phyloP scores from a whole-genome alignment of 2,888 invertebrate species.

The Dryobota labecula region DNA sequence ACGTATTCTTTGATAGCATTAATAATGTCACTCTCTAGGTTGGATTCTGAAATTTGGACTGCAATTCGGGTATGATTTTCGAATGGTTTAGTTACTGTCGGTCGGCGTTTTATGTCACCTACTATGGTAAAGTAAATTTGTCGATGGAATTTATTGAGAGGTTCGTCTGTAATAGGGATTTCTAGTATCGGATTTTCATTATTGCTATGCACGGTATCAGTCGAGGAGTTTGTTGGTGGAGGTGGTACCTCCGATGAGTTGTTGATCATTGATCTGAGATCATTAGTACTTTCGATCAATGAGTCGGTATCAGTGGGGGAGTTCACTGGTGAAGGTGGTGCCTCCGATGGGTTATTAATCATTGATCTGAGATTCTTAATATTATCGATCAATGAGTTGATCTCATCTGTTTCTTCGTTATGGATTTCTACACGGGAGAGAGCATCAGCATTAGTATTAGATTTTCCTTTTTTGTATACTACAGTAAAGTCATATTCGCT shows the following conservation, averaged over 20 bases:
- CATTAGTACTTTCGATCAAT: neutral
- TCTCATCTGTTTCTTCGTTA: too few relatives aligned
- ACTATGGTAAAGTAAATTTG: too few relatives aligned
- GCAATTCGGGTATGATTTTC: neutral
- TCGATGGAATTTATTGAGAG: constrained; percentile 7
- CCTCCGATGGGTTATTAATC: neutral
- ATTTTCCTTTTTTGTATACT: too few relatives aligned
- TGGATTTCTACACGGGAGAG: too few relatives aligned
- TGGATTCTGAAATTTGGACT: constrained; percentile 2
- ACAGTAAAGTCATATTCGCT: too few relatives aligned
- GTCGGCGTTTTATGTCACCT: neutral
- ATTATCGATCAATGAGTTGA: too few relatives aligned
- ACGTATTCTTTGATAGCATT: constrained; percentile 11
- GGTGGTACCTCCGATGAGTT: neutral
- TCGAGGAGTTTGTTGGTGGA: constrained; percentile 3
- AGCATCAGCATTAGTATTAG: too few relatives aligned
- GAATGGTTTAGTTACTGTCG: neutral
- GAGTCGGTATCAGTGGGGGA: neutral
- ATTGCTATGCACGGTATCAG: neutral
- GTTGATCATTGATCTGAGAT: neutral
- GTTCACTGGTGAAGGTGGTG: neutral
- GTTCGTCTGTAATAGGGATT: constrained; percentile 10
- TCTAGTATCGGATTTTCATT: neutral
- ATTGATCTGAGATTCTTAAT: too few relatives aligned
- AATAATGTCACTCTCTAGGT: neutral